Conservation (phyloP, 2,888 invertebrate genomes). For the Pocota personata region DNA sequence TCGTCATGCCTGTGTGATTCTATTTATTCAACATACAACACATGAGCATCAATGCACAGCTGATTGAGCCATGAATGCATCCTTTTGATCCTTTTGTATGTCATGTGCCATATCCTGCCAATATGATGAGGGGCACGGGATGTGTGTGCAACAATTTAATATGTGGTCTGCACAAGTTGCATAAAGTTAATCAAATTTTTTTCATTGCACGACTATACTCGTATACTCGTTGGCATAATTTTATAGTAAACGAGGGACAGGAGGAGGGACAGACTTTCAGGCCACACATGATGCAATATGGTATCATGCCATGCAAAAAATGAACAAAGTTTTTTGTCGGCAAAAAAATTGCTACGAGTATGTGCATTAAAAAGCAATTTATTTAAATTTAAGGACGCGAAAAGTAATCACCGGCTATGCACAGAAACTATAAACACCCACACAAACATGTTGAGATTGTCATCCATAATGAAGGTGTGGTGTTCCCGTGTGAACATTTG, state of each 20-base stretch:
- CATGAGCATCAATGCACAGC: background rate
- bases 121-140: background rate
- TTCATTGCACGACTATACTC: background rate
- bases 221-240: background rate
- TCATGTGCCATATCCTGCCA: conserved; percentile 42
- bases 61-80: conserved; percentile 43
- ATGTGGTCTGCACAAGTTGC: conserved; percentile 51
- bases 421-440: background rate
- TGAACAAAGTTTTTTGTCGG: conserved; percentile 25
- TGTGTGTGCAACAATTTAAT: conserved; percentile 39
- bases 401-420: conserved; percentile 12
- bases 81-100: conserved; percentile 57
- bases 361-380: conserved; percentile 51
- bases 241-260: too few species aligned
- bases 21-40: conserved; percentile 5
- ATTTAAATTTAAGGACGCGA: conserved; percentile 24
- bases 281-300: background rate
- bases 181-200: conserved; percentile 59
- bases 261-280: too few species aligned
- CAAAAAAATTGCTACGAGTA: conserved; percentile 31
- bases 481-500: background rate
- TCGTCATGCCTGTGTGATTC: conserved; percentile 14
- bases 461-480: background rate
- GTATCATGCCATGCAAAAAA: conserved; percentile 26
- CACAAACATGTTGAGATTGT: background rate